Base-by-base conservation (phyloP, 2,113 vertebrate species). In the Camelus dromedarius region DNA sequence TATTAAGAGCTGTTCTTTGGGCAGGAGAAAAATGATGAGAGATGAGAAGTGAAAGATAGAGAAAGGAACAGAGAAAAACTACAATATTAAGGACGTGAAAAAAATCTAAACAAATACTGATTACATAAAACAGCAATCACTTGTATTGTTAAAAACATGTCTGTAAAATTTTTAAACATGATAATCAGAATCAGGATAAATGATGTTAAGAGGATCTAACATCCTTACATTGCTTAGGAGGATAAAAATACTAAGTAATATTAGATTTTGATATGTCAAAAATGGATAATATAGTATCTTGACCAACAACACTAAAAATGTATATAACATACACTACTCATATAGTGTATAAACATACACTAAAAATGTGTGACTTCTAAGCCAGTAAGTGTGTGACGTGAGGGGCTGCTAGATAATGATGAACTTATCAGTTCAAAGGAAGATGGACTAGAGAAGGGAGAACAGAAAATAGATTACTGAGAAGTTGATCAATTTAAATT, bases 221-320 rank as follows among this genome's bases (percentile, higher is more conserved):
- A 38, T n/a, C 38, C 24, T 72, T 30, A 35, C 89, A 70, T 3
- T 81, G 54, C 54, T 91, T 69, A 80, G 38, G 30, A 70, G 52
- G 24, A 32, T 72, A 82, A 91, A 91, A 79, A 67, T 90, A 42
- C 26, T 90, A 90, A 90, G 32, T 42, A 77, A 66, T 42, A 32
- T 56, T 67, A 79, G 26, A 66, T 42, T 70, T 90, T 90, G 58
- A 5, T 30, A 90, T 67, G 12, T 42, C 58, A 76, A 90, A 79
- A 64, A 67, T 42, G 26, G 30, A 54, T 64, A n/a, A 22, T 38
- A 10, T 16, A 67, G 16, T 54, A 42, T 54, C 35, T n/a, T 77
- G 22, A 48, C 28, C 52, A 58, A 91, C 35, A 46, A 81, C 16
- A 69, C 26, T 35, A 56, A 56, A 79, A 90, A 52, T 77, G 58